Percentiles rank a stretch among this genome's conserved stretches.
Evolutionary conservation across 2,888 invertebrate genomes (phyloP).

Genomic region (Micoletzkya japonica): DNA sequence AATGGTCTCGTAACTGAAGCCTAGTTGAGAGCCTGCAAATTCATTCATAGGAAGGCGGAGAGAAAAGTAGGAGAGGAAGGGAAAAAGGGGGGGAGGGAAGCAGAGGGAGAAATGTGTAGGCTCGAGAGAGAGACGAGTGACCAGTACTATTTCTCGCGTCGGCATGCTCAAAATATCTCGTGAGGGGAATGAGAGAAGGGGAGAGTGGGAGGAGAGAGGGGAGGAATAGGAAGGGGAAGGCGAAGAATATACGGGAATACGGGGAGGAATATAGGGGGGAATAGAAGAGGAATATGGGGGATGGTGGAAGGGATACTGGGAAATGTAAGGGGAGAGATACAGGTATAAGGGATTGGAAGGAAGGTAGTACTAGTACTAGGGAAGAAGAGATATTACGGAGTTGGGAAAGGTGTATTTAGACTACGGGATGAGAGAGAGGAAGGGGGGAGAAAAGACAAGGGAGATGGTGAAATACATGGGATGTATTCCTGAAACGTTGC

Average conservation of each 20-base stretch:
- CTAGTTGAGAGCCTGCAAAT: too few species aligned
- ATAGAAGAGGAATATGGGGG: background rate
- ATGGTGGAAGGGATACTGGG: background rate
- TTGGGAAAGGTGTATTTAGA: constrained; percentile 4
- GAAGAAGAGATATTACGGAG: background rate
- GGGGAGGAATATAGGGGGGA: background rate
- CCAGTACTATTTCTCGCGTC: background rate
- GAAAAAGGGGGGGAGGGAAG: background rate
- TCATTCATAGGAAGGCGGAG: background rate
- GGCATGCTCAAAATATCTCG: background rate
- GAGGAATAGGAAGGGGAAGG: background rate
- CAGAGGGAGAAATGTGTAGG: background rate
- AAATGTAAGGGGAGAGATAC: background rate
- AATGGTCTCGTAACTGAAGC: too few species aligned
- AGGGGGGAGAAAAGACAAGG: background rate
- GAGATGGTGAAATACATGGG: too few species aligned
- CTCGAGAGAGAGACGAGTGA: background rate
- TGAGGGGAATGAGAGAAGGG: background rate
- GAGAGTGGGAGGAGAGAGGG: background rate
- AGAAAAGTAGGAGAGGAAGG: background rate
- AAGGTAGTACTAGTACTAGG: background rate
- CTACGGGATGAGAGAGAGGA: constrained; percentile 10
- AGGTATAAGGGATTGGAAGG: constrained; percentile 8
- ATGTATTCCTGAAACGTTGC: too few species aligned
- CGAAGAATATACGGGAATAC: background rate